Evolutionary conservation across 1,140 invertebrate species (phyloP).

Genomic region (Aplysia californica): DNA sequence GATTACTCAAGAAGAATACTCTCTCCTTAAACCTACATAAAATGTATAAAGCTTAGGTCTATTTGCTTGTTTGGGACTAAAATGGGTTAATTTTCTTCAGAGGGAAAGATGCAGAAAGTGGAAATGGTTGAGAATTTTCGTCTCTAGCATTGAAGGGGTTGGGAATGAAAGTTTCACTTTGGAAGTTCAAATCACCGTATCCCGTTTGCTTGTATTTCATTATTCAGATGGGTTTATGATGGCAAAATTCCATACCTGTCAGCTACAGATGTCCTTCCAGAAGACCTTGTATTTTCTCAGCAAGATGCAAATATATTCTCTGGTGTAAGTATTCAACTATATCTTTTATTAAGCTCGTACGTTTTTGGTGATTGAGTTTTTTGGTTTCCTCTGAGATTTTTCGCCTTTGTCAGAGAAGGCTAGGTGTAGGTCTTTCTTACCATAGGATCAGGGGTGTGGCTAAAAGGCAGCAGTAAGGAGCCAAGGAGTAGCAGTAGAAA

Average conservation of each 20-base stretch:
- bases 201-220: not conserved
- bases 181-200: not conserved
- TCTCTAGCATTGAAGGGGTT: not conserved
- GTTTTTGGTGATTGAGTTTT: constrained; percentile 1
- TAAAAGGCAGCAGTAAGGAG: too few relatives aligned
- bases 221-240: constrained; percentile 17
- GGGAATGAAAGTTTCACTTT: not conserved
- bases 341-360: not conserved
- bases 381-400: too few relatives aligned
- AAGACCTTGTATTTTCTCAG: constrained; percentile 4
- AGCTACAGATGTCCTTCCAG: not conserved
- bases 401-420: too few relatives aligned
- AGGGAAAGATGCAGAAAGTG: not conserved
- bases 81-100: not conserved
- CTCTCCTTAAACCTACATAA: too few relatives aligned
- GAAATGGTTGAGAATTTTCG: not conserved
- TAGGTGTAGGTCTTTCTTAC: too few relatives aligned
- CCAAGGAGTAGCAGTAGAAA: too few relatives aligned
- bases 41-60: not conserved
- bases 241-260: constrained; percentile 16
- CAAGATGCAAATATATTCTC: too few relatives aligned
- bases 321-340: too few relatives aligned
- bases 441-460: too few relatives aligned
- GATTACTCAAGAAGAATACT: too few relatives aligned
- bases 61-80: not conserved